A percentile compares a stretch with the other conserved stretches of the same genome.
These are phyloP conservation scores for Philereme transversata DNA, from an alignment of 2,888 invertebrate genomes.

Conservation along the genomic window DNA sequence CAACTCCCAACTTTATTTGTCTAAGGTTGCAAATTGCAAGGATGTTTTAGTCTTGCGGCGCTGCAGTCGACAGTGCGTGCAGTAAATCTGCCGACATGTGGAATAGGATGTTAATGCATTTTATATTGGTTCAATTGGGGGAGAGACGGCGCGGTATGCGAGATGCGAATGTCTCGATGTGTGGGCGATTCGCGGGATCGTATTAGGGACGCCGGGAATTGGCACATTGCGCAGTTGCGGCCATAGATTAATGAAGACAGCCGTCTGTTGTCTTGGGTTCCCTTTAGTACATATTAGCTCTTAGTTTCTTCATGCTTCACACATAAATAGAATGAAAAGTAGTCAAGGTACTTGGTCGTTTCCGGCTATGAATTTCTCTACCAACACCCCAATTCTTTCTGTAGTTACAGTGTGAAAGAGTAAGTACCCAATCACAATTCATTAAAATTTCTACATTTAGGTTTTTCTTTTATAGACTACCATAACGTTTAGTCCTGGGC, in stretches of 20 bases:
- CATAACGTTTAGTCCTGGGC: too few relatives aligned
- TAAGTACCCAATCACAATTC: too few relatives aligned
- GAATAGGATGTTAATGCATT: conserved; percentile 78
- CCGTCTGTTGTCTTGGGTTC: conserved; percentile 22
- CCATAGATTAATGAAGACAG: conserved; percentile 37
- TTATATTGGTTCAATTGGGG: conserved; percentile 83
- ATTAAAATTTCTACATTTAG: too few relatives aligned
- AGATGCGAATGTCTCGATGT: conserved; percentile 47
- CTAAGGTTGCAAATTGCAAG: too few relatives aligned
- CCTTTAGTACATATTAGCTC: neutral
- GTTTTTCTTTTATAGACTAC: too few relatives aligned
- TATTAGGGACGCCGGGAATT: conserved; percentile 71
- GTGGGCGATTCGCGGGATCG: conserved; percentile 81
- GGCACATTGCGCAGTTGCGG: conserved; percentile 52
- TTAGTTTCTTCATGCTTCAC: too few relatives aligned
- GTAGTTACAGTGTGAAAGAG: too few relatives aligned
- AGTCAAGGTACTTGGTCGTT: too few relatives aligned
- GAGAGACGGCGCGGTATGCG: conserved; percentile 80
- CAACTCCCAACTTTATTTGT: too few relatives aligned
- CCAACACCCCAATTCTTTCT: too few relatives aligned
- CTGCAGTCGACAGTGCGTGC: conserved; percentile 15
- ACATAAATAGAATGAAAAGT: too few relatives aligned
- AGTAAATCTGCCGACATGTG: conserved; percentile 75
- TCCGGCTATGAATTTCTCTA: too few relatives aligned
- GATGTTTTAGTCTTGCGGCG: conserved; percentile 1